Evolutionary conservation across 1,140 invertebrate genomes (phyloP), one percentile per base, ranked within the genome.

Genomic region (Aphidius gifuensis): DNA sequence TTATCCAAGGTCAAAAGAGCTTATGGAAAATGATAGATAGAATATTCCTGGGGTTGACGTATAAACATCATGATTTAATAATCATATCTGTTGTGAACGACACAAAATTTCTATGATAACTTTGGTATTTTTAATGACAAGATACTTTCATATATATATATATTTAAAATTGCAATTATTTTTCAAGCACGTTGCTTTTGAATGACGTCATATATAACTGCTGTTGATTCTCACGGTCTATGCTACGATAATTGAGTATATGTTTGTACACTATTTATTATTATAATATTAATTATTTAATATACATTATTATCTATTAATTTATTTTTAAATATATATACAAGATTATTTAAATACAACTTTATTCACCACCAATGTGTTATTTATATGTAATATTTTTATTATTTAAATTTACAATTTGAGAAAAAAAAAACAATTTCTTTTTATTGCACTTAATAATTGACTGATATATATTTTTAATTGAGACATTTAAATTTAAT

Each of bases 31-130:
- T 8, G 11, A 57, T 23, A 57, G 62, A 54, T 16, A 16, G 16
- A 6, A 3, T 32, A 16, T 45, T 47, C 42, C n/a, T 42, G 47
- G 47, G 46, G 47, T 79, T 79, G 75, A 77, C 74, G 76, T 71
- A 75, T 79, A 79, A 79, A 77, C 68, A 79, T 77, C 76, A 79
- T 79, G 75, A 79, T 79, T 79, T 79, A 79, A 79, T 79, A 76
- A 77, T 71, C 75, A 79, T 78, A 78, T 78, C 74, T 73, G 73
- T 74, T 72, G 70, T 71, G 73, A 76, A 78, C 75, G 77, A 79
- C 77, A 79, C 77, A 70, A 78, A 79, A 77, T 79, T 77, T 76
- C 11, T 51, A 60, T 60, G 48, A 60, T 79, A 79, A 73, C 72
- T 76, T 77, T 70, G 61, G 55, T 68, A 69, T 64, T 65, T 74